These are phyloP conservation scores for Otus sunia DNA, from an alignment of 2,113 vertebrate species.

Conservation along the genomic window DNA sequence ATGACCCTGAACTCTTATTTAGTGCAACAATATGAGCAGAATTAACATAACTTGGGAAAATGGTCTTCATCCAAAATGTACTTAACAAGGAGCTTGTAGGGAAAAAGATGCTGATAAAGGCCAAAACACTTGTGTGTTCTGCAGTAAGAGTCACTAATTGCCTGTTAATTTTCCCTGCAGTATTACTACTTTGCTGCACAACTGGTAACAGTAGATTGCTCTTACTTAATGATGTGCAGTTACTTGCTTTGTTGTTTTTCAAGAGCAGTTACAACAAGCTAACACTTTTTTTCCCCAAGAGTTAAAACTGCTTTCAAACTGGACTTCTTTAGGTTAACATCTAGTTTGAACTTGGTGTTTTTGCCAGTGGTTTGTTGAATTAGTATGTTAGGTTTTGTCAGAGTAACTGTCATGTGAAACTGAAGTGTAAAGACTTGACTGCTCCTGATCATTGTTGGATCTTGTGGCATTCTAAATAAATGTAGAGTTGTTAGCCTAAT, in stretches of 20 bases:
- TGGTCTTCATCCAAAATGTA: background rate
- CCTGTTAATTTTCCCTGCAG: background rate
- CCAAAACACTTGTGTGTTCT: background rate
- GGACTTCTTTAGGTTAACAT: background rate
- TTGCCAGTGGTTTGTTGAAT: background rate
- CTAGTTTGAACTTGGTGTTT: background rate
- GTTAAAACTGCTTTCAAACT: background rate
- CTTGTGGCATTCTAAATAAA: background rate
- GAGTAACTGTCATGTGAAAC: background rate
- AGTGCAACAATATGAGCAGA: background rate
- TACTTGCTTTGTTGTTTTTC: background rate
- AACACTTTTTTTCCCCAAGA: background rate
- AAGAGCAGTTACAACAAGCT: background rate
- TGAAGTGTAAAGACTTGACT: background rate
- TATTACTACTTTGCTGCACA: background rate
- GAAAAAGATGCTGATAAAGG: background rate
- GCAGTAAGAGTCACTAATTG: background rate
- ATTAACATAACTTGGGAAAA: background rate
- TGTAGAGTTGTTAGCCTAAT: background rate
- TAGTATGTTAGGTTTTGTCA: background rate
- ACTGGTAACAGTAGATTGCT: background rate
- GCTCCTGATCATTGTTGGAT: background rate
- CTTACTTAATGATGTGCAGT: background rate
- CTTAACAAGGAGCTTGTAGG: background rate
- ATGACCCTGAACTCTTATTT: background rate